phyloP scores from a whole-genome alignment of 1,140 invertebrate species.

The Sesamia nonagrioides region DNA sequence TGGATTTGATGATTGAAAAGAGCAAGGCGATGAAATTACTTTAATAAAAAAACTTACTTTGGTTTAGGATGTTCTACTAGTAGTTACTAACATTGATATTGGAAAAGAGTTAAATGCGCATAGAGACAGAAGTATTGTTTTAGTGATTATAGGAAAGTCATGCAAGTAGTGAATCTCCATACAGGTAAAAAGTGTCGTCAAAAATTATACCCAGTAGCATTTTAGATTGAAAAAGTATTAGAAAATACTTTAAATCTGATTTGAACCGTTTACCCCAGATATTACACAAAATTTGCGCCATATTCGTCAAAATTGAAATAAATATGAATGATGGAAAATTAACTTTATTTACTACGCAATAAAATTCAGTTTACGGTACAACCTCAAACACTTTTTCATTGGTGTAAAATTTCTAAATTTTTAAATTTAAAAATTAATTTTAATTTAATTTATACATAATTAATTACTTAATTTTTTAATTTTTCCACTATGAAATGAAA shows the following conservation, averaged over 20 bases:
- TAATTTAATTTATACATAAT: too few relatives aligned
- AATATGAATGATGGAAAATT: too few relatives aligned
- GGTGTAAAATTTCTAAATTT: too few relatives aligned
- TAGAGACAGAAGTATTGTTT: background rate
- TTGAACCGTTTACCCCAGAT: background rate
- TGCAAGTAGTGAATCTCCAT: conserved; percentile 16
- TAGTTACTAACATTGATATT: background rate
- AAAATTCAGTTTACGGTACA: too few relatives aligned
- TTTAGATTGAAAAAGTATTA: background rate
- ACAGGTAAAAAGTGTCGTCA: background rate
- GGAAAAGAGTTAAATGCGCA: conserved; percentile 15
- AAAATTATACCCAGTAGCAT: background rate
- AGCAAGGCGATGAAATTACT: conserved; percentile 20
- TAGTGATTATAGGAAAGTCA: conserved; percentile 1
- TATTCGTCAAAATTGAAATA: too few relatives aligned
- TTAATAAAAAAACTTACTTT: conserved; percentile 38
- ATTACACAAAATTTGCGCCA: too few relatives aligned
- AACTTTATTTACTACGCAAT: too few relatives aligned
- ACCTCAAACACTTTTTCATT: too few relatives aligned
- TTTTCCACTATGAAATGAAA: too few relatives aligned
- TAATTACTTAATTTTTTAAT: too few relatives aligned
- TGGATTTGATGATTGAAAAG: background rate
- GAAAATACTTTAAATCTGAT: background rate
- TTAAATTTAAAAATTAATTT: too few relatives aligned
- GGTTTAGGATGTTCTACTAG: conserved; percentile 8